Percentiles rank a stretch among this genome's conserved stretches.
These are phyloP conservation scores for Ennomos erosarius DNA, from an alignment of 2,888 invertebrate species.

Conservation along the genomic window DNA sequence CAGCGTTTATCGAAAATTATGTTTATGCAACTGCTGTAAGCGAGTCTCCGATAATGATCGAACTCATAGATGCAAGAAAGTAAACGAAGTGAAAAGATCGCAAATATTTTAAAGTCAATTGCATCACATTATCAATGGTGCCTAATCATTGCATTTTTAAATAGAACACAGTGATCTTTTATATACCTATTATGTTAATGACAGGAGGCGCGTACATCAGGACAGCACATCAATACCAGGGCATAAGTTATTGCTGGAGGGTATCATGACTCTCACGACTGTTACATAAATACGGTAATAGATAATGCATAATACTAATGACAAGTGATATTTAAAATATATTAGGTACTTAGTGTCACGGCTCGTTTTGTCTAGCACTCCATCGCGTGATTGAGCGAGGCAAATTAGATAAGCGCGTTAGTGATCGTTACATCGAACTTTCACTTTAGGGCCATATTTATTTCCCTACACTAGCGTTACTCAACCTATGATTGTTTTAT, in stretches of 20 bases:
- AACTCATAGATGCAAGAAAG: constrained; percentile 10
- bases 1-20: constrained; percentile 47
- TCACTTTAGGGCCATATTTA: constrained; percentile 68
- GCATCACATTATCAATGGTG: constrained; percentile 11
- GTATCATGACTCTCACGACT: constrained; percentile 65
- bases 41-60: constrained; percentile 21
- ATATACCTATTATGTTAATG: constrained; percentile 26
- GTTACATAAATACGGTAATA: constrained; percentile 74
- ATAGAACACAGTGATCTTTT: constrained; percentile 9
- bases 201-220: constrained; percentile 9
- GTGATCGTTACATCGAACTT: constrained; percentile 64
- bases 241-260: constrained; percentile 65
- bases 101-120: constrained; percentile 3
- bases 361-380: constrained; percentile 57
- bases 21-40: constrained; percentile 39
- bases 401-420: constrained; percentile 75
- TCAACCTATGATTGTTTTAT: constrained; percentile 33
- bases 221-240: constrained; percentile 41
- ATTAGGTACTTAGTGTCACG: constrained; percentile 67
- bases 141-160: constrained; percentile 14
- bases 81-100: constrained; percentile 23
- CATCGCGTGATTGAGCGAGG: constrained; percentile 71
- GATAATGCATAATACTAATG: constrained; percentile 80
- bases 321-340: constrained; percentile 79
- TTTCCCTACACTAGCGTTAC: constrained; percentile 37